A percentile compares a stretch with the other conserved stretches of the same genome.
Conservation (phyloP, 2,113 vertebrate species). For the Mystacornis crossleyi region DNA sequence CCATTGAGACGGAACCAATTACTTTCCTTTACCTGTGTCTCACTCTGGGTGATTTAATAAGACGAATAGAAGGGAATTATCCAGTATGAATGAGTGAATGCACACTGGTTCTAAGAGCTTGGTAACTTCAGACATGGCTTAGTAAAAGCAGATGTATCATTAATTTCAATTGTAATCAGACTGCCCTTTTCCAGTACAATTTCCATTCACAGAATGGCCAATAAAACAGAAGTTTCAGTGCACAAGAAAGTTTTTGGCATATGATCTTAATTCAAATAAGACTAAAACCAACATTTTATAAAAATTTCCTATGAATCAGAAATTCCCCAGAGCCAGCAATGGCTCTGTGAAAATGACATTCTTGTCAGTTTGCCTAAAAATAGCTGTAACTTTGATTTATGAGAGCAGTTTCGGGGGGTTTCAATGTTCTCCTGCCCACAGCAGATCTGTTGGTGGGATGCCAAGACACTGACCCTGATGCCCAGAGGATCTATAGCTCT, state of each 20-base stretch:
- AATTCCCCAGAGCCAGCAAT: neutral
- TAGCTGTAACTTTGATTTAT: neutral
- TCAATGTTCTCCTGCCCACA: neutral
- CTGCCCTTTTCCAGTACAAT: neutral
- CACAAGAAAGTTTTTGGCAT: neutral
- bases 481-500: neutral
- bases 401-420: neutral
- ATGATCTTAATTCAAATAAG: neutral
- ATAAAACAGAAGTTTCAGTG: neutral
- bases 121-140: neutral
- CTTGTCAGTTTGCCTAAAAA: neutral
- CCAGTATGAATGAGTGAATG: neutral
- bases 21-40: neutral
- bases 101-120: neutral
- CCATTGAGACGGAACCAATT: neutral
- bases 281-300: neutral
- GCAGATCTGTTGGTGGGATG: neutral
- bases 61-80: neutral
- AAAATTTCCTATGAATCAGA: neutral
- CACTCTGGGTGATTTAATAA: neutral
- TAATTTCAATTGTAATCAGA: neutral
- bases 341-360: neutral
- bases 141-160: neutral
- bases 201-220: neutral
- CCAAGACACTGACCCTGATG: neutral